Base-by-base conservation (phyloP, 2,888 invertebrate species). In the Drosophila macrospina region DNA sequence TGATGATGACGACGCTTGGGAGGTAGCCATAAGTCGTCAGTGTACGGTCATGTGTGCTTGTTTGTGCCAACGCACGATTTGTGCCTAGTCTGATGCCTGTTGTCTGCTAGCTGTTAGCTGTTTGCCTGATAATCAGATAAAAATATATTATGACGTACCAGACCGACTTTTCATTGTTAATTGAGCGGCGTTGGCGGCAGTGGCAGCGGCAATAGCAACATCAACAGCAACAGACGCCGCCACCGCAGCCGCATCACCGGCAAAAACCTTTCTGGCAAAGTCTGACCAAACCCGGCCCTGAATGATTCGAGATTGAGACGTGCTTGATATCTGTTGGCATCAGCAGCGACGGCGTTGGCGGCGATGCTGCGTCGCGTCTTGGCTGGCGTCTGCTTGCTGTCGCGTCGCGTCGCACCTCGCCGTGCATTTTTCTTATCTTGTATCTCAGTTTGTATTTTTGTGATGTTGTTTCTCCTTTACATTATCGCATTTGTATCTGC, bases 121-220 rank as follows among this genome's bases (percentile, higher is more conserved):
- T 41, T 70, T 61, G 65, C 62, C 85, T 75, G 82, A 69, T 85
- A 80, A 80, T 83, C 86, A 83, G 86, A 88, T 80, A 80, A 76
- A 88, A 86, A 83, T 86, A 84, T 83, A 83, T 84, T 84, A 84
- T 88, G 88, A 84, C 88, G 87, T 78, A 80, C 80, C 78, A 79
- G 76, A 64, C 78, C 76, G 74, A 77, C 74, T 77, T 89, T 71
- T 74, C 71, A 80, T 80, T 88, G 80, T 86, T 81, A 76, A 77
- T 82, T 84, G 85, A 83, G 82, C 85, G 65, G 71, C 77, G 78
- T 68, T 77, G 73, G 78, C 63, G 68, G 73, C 73, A 26, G 26
- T n/a, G 7, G 47, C 42, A 15, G 60, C 70, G 3, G 20, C 20
- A 45, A 20, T 34, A 26, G 8, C 59, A 47, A 41, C 52, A 41